phyloP scores from a whole-genome alignment of 37 sponge, comb jelly and placozoan species.

The Lycopodina hypogea region DNA sequence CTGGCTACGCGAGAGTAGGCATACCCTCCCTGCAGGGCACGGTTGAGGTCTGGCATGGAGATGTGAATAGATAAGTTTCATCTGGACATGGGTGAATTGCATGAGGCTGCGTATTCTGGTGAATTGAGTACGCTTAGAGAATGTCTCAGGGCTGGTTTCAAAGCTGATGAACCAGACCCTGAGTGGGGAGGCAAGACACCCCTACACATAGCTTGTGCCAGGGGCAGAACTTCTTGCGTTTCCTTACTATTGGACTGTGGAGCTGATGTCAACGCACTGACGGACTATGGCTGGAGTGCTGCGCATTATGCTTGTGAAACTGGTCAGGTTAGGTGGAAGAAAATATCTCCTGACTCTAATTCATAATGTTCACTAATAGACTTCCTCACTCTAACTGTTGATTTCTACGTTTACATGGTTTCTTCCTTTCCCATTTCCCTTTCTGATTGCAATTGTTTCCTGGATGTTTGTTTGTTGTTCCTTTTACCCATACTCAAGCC shows the following conservation, averaged over 20 bases:
- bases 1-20: too few species aligned
- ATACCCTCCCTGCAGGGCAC: too few species aligned
- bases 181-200: conserved; percentile 87
- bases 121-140: conserved; percentile 40
- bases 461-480: too few species aligned
- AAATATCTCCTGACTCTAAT: too few species aligned
- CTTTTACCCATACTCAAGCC: too few species aligned
- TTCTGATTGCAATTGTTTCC: too few species aligned
- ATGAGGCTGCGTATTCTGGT: conserved; percentile 71
- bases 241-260: conserved; percentile 59
- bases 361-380: too few species aligned
- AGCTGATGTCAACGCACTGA: conserved; percentile 58
- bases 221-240: conserved; percentile 68
- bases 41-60: too few species aligned
- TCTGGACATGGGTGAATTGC: conserved; percentile 75
- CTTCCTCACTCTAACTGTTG: too few species aligned
- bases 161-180: conserved; percentile 56
- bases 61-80: too few species aligned
- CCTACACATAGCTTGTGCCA: conserved; percentile 81
- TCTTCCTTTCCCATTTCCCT: too few species aligned
- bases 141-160: conserved; percentile 34
- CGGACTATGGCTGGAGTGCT: conserved; percentile 84
- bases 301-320: conserved; percentile 81
- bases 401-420: too few species aligned
- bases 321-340: conserved; percentile 27